phyloP scores from a whole-genome alignment of 2,113 vertebrate genomes.

The Oreochromis spilurus region DNA sequence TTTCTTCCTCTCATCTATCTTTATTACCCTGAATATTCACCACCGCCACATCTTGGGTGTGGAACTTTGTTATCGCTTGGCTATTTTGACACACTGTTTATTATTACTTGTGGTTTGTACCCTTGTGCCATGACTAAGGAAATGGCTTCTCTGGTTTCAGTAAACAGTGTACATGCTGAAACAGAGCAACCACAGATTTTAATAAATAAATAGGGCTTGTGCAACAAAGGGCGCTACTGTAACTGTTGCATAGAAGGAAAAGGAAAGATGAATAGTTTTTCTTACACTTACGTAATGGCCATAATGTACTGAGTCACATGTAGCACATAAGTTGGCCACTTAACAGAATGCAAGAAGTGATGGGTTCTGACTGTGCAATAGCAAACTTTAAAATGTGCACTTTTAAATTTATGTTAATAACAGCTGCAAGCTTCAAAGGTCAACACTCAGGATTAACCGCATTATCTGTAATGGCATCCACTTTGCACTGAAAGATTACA shows the following conservation, averaged over 20 bases:
- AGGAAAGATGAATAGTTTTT: neutral
- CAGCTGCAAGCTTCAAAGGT: neutral
- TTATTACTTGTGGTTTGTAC: slow-evolving; percentile 39
- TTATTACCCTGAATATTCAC: neutral
- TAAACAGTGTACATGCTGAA: slow-evolving; percentile 36
- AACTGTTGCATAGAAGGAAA: neutral
- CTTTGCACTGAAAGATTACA: neutral
- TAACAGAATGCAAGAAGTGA: neutral
- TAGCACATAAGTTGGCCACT: neutral
- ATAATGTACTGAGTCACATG: neutral
- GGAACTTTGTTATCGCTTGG: slow-evolving; percentile 30
- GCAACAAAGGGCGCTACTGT: neutral
- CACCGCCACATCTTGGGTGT: neutral
- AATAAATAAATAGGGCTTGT: slow-evolving; percentile 28
- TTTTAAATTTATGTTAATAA: neutral
- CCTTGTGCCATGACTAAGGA: slow-evolving; percentile 37
- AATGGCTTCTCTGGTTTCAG: slow-evolving; percentile 45
- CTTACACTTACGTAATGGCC: neutral
- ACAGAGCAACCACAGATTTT: slow-evolving; percentile 19
- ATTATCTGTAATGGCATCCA: neutral
- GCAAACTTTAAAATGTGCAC: neutral
- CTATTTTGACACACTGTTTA: slow-evolving; percentile 35
- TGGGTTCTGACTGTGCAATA: neutral
- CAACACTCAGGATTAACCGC: neutral
- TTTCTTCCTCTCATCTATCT: neutral